These are phyloP conservation scores for Trissolcus japonicus DNA, from an alignment of 2,888 invertebrate species.

Conservation along the genomic window DNA sequence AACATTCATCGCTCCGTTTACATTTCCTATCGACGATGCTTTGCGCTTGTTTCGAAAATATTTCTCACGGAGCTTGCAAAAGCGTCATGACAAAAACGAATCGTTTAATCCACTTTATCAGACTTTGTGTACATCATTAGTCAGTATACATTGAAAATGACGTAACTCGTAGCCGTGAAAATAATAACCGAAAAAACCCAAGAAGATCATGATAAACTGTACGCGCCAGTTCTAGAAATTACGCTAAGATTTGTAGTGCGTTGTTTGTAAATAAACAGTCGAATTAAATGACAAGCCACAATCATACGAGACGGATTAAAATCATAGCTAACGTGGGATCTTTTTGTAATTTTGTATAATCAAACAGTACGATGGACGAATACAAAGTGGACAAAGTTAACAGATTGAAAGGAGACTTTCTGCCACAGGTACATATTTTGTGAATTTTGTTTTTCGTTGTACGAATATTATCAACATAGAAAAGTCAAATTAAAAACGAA, in stretches of 20 bases:
- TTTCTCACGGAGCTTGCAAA: slow-evolving; percentile 4
- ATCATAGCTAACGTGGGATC: too few relatives aligned
- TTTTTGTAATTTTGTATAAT: slow-evolving; percentile 13
- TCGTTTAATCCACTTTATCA: slow-evolving; percentile 13
- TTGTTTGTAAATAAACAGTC: too few relatives aligned
- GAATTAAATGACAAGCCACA: too few relatives aligned
- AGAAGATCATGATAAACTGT: too few relatives aligned
- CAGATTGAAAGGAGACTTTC: neutral
- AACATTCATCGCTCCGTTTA: slow-evolving; percentile 2
- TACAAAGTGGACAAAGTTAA: slow-evolving; percentile 42
- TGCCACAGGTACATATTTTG: too few relatives aligned
- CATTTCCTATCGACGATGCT: neutral
- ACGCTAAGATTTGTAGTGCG: too few relatives aligned
- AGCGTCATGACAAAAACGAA: neutral
- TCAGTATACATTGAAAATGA: slow-evolving; percentile 5
- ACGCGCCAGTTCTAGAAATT: too few relatives aligned
- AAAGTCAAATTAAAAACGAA: neutral
- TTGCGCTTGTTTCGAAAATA: neutral
- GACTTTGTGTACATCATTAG: slow-evolving; percentile 1
- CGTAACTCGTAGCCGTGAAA: slow-evolving; percentile 4
- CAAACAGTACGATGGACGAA: slow-evolving; percentile 26
- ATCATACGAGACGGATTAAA: too few relatives aligned
- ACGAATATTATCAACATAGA: neutral
- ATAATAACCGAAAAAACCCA: neutral
- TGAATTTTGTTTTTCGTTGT: too few relatives aligned